Evolutionary conservation across 2,888 invertebrate genomes (phyloP), one percentile per base, ranked within the genome.

Genomic region (Drosophila buzzatii): DNA sequence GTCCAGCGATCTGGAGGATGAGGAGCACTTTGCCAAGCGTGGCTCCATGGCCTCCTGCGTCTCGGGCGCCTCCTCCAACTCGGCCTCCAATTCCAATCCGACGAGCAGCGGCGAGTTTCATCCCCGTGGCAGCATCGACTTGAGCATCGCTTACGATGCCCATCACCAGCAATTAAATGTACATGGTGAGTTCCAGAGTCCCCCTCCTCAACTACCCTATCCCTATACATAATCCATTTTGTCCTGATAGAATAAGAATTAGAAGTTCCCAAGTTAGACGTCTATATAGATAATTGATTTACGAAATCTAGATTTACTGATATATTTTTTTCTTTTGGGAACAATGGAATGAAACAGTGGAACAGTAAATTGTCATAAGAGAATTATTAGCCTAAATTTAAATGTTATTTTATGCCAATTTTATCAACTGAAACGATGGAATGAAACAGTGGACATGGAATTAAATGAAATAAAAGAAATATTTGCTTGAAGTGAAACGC

Each of bases 151-250:
- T 6, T 85, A 76, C 55, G 65, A 94, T 45, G 93, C 94, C 31
- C 94, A 94, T 41, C 94, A 94, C 76, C 94, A 95, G 74, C 93
- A 94, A 67, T 94, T 96, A 90, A 95, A 95, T 93, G 95, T 96
- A 86, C 95, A 95, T 93, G 95, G 96, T 96, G 94, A 95, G 95
- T 95, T 90, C 82, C 87, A 85, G 58, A 31, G 52, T 37, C 33
- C 35, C 42, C 45, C 20, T 27, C 41, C 56, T 47, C 14, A 14
- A 7, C 33, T n/a, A 18, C 35, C 49, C 61, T 8, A 41, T 41
- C 7, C 20, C 35, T 14, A n/a, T 3, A 20, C 9, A 14, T 12
- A 1, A 20, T 18, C 18, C 33, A 31, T 10, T 2, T 9, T 27
- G 20, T 14, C 6, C 10, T 4, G 4, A 42, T 18, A 18, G 18